Percentiles rank a stretch among this genome's conserved stretches.
Evolutionary conservation across 1,140 invertebrate genomes (phyloP).

Genomic region (Drosophila neocordata): DNA sequence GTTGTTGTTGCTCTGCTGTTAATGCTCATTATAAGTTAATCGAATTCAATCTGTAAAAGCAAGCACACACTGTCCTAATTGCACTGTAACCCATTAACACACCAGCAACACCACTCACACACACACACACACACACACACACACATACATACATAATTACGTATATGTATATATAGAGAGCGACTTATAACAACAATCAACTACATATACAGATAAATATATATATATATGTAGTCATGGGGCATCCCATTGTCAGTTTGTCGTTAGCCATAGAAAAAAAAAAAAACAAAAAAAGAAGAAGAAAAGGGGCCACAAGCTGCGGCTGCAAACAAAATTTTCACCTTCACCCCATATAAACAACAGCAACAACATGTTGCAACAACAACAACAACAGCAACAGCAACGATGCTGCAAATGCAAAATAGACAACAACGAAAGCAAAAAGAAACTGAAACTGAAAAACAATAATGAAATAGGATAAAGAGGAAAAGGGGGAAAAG

Average conservation of each 20-base stretch:
- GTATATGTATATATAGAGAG: neutral
- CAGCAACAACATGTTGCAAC: conserved; percentile 21
- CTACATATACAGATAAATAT: conserved; percentile 15
- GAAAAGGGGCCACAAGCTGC: conserved; percentile 40
- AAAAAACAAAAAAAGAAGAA: neutral
- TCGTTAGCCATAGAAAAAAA: conserved; percentile 8
- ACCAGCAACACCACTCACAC: conserved; percentile 27
- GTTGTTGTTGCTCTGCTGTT: neutral
- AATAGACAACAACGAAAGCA: conserved; percentile 26
- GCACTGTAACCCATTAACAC: conserved; percentile 78
- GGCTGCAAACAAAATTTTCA: conserved; percentile 63
- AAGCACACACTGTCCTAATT: conserved; percentile 68
- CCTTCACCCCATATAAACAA: conserved; percentile 67
- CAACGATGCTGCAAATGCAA: conserved; percentile 23
- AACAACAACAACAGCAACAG: conserved; percentile 17
- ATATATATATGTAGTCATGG: conserved; percentile 1
- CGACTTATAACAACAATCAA: conserved; percentile 23
- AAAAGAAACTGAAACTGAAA: conserved; percentile 35
- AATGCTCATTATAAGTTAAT: conserved; percentile 48
- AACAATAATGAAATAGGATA: conserved; percentile 31
- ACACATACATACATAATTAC: conserved; percentile 8
- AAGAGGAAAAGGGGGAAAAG: neutral
- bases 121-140: conserved; percentile 7
- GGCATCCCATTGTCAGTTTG: conserved; percentile 50
- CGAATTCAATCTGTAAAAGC: conserved; percentile 38